Percentiles rank a stretch among this genome's conserved stretches.
These are phyloP conservation scores for Augiades crinisus DNA, from an alignment of 2,888 invertebrate species.

Conservation along the genomic window DNA sequence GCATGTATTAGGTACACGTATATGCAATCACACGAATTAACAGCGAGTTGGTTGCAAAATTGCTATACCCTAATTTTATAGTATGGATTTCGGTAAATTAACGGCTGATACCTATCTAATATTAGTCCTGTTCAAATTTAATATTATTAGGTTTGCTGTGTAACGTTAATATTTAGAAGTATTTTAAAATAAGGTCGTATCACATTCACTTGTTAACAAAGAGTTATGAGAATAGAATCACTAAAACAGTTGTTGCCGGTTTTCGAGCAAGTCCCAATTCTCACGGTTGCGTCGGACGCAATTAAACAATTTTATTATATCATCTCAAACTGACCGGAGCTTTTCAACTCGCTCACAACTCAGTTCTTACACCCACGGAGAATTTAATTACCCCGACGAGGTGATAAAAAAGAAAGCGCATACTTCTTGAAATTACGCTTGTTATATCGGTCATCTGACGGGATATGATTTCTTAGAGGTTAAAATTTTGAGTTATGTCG, in stretches of 20 bases:
- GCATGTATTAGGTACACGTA: too few relatives aligned
- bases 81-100: too few relatives aligned
- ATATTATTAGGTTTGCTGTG: too few relatives aligned
- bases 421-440: neutral
- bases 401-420: conserved; percentile 19
- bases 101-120: too few relatives aligned
- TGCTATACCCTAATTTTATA: too few relatives aligned
- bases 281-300: conserved; percentile 12
- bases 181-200: too few relatives aligned
- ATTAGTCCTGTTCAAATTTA: too few relatives aligned
- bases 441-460: neutral
- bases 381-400: conserved; percentile 9
- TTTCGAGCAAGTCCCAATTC: conserved; percentile 8
- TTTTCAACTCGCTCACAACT: conserved; percentile 7
- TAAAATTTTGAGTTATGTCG: too few relatives aligned
- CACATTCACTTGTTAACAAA: neutral
- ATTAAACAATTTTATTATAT: conserved; percentile 25
- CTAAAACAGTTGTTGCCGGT: conserved; percentile 12
- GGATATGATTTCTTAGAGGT: neutral
- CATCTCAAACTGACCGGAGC: conserved; percentile 12
- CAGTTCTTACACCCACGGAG: neutral
- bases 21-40: too few relatives aligned
- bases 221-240: conserved; percentile 7
- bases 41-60: too few relatives aligned
- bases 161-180: too few relatives aligned